Conservation (phyloP, 2,888 invertebrate genomes). For the Lithophane ornitopus region DNA sequence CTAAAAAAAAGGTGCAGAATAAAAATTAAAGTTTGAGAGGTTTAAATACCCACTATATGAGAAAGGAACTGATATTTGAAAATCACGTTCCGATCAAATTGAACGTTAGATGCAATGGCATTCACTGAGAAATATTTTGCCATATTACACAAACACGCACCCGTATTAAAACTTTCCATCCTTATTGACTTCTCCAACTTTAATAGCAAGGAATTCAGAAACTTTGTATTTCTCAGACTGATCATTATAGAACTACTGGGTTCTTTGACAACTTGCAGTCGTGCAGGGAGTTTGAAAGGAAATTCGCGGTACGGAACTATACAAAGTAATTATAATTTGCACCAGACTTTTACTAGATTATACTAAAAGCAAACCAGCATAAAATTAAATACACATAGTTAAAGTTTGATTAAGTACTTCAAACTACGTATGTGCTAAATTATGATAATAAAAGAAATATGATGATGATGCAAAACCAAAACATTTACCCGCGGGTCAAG, state of each 20-base stretch:
- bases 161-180: conserved; percentile 14
- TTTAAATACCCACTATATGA: not conserved
- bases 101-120: not conserved
- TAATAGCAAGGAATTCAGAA: conserved; percentile 1
- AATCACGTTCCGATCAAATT: not conserved
- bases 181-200: conserved; percentile 9
- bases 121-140: not conserved
- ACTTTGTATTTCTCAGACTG: conserved; percentile 13
- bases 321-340: not conserved
- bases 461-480: not conserved
- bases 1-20: not conserved
- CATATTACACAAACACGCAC: not conserved
- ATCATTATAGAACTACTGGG: conserved; percentile 20
- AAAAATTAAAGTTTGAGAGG: not conserved
- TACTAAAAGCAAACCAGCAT: not conserved
- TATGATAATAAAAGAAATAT: too few relatives aligned
- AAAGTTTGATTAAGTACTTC: not conserved
- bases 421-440: not conserved
- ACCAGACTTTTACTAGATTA: not conserved
- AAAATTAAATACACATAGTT: not conserved
- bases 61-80: not conserved
- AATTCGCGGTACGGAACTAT: not conserved
- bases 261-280: conserved; percentile 2
- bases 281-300: conserved; percentile 2
- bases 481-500: not conserved